Evolutionary conservation across 2,888 invertebrate genomes (phyloP), one percentile per base, ranked within the genome.

Genomic region (Hyposoter didymator): DNA sequence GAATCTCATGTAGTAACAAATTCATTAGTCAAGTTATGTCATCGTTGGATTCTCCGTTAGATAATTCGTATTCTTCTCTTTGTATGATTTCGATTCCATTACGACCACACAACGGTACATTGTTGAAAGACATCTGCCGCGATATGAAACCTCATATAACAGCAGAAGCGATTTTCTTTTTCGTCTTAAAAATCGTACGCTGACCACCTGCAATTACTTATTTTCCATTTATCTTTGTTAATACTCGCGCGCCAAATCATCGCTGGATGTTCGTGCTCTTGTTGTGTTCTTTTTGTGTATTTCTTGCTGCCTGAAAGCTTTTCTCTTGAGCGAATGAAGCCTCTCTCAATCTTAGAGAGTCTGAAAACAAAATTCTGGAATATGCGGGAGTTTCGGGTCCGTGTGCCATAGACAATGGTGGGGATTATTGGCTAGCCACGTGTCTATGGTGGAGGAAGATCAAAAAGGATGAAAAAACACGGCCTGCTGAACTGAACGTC

Each of bases 371-470:
- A 69, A 62, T 69, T 14, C 52, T 45, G 22, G 32, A 70, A 62
- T 28, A 62, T 17, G 66, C 55, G 64, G 59, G 43, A 49, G 19
- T 47, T 66, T 32, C 45, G 19, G 19, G 43, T 28, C 22, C 22
- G 49, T 73, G 73, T n/a, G 28, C n/a, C 72, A 69, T 74, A 89
- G 89, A 89, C 89, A 89, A 89, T 89, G 84, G 62, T 17, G 70
- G 49, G 84, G 84, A 80, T 87, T 84, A 88, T 87, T 73, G 75
- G 45, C 49, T 72, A 35, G 81, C 74, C 88, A 87, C 87, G 89
- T 87, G 89, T 85, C 87, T 86, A 76, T 78, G 73, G 75, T 81
- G 47, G 73, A 74, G 55, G 69, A 52, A 43, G 62, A 79, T 69
- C 47, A 43, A 62, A 52, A 45, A 66, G 67, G 55, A 45, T 73